Conservation (phyloP, 2,888 invertebrate species). For the Phyllotreta cruciferae region DNA sequence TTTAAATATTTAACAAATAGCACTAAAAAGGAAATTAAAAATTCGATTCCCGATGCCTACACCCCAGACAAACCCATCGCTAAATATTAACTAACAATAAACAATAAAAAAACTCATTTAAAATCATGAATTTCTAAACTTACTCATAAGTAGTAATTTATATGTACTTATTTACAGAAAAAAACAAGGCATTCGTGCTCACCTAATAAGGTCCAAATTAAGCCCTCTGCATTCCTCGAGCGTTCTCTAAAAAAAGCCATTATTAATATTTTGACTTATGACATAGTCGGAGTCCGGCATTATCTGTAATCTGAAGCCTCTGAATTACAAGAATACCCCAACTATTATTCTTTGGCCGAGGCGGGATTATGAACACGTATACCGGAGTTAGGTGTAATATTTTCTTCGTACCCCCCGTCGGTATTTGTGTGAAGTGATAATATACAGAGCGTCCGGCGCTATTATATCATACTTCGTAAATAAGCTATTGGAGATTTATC, state of each 20-base stretch:
- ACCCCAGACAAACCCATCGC: neutral
- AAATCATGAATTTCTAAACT: too few species aligned
- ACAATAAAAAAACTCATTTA: too few species aligned
- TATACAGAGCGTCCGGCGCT: conserved; percentile 44
- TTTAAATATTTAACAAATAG: neutral
- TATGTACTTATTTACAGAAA: neutral
- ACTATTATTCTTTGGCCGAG: conserved; percentile 38
- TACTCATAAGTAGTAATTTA: too few species aligned
- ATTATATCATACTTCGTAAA: conserved; percentile 5
- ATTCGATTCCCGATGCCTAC: neutral
- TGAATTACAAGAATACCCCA: conserved; percentile 42
- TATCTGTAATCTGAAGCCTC: conserved; percentile 44
- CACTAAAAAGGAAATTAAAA: conserved; percentile 3
- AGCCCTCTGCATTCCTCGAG: conserved; percentile 20
- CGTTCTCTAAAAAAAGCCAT: conserved; percentile 28
- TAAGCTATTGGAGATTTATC: neutral
- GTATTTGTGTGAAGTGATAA: conserved; percentile 55
- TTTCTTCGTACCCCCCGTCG: conserved; percentile 55
- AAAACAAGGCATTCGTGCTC: conserved; percentile 2
- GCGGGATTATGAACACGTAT: conserved; percentile 33
- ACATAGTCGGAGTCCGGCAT: conserved; percentile 33
- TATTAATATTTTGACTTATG: conserved; percentile 40
- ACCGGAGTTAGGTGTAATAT: conserved; percentile 47
- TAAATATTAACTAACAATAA: too few species aligned
- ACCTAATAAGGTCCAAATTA: conserved; percentile 25